Conservation (phyloP, 2,888 invertebrate genomes). For the Dicyrtomina minuta region DNA sequence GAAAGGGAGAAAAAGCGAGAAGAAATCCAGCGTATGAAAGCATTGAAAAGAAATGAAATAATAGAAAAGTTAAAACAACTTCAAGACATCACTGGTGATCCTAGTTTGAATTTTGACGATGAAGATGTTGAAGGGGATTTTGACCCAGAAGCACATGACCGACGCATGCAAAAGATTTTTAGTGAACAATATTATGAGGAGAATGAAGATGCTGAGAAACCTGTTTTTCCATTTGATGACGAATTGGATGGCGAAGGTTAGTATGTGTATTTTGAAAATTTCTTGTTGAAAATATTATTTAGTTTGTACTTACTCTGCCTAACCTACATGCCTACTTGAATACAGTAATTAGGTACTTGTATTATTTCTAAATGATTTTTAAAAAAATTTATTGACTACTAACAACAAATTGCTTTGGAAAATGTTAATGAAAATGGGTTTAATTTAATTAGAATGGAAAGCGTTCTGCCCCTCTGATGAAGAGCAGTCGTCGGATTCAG, state of each 20-base stretch:
- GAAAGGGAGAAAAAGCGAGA: conserved; percentile 80
- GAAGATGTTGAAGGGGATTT: conserved; percentile 86
- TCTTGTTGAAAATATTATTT: too few species aligned
- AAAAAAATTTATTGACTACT: conserved; percentile 8
- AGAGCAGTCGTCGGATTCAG: conserved; percentile 2
- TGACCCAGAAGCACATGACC: conserved; percentile 84
- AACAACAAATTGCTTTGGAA: neutral
- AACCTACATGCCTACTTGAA: too few species aligned
- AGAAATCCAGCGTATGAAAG: conserved; percentile 83
- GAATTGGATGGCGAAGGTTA: conserved; percentile 58
- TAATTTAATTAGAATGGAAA: conserved; percentile 23
- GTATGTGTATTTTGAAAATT: neutral
- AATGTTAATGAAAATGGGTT: neutral
- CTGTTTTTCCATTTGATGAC: conserved; percentile 79
- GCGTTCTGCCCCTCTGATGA: conserved; percentile 36
- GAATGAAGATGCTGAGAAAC: conserved; percentile 72
- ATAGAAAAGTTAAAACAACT: conserved; percentile 82
- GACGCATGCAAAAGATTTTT: conserved; percentile 81
- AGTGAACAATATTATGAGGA: conserved; percentile 81
- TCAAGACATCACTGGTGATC: conserved; percentile 83
- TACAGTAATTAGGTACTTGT: neutral
- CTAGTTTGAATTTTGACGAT: conserved; percentile 65
- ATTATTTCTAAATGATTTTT: neutral
- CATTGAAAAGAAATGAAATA: conserved; percentile 84
- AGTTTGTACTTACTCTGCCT: too few species aligned